These are phyloP conservation scores for Oscheius sp. DNA, from an alignment of 2,888 invertebrate species.

Conservation along the genomic window DNA sequence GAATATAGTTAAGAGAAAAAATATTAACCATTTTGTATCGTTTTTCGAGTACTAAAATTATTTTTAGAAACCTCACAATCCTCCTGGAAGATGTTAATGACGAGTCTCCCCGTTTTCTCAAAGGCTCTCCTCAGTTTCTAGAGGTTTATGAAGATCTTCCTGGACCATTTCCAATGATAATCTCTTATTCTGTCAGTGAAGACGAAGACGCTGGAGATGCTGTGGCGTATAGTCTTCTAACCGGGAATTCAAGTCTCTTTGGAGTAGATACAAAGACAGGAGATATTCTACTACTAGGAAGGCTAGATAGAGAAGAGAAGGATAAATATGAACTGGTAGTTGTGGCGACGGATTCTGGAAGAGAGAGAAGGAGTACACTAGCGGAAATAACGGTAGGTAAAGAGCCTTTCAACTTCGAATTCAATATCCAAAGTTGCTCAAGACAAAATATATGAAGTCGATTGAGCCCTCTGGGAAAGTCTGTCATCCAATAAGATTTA, in stretches of 20 bases:
- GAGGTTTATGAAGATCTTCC: constrained; percentile 36
- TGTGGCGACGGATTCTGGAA: constrained; percentile 45
- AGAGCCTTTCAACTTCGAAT: no score
- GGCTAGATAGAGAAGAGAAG: constrained; percentile 46
- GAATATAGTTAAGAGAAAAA: not conserved
- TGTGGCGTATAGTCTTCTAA: constrained; percentile 53
- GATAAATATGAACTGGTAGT: constrained; percentile 37
- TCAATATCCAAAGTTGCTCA: no score
- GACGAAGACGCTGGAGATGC: constrained; percentile 45
- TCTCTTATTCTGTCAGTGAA: constrained; percentile 22
- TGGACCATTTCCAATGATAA: constrained; percentile 32
- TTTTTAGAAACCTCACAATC: constrained; percentile 35
- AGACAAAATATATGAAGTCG: not conserved
- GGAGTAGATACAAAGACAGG: constrained; percentile 47
- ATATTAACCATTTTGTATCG: not conserved
- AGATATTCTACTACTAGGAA: constrained; percentile 30
- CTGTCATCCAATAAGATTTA: constrained; percentile 29
- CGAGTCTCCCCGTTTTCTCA: constrained; percentile 53
- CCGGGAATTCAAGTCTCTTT: constrained; percentile 53
- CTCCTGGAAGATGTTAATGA: constrained; percentile 54
- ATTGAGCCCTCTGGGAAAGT: not conserved
- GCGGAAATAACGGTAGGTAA: constrained; percentile 25
- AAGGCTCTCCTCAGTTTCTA: constrained; percentile 45
- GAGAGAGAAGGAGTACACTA: constrained; percentile 27
- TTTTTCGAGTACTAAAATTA: no score